Conservation (phyloP, 2,888 invertebrate species). For the Arge pagana region DNA sequence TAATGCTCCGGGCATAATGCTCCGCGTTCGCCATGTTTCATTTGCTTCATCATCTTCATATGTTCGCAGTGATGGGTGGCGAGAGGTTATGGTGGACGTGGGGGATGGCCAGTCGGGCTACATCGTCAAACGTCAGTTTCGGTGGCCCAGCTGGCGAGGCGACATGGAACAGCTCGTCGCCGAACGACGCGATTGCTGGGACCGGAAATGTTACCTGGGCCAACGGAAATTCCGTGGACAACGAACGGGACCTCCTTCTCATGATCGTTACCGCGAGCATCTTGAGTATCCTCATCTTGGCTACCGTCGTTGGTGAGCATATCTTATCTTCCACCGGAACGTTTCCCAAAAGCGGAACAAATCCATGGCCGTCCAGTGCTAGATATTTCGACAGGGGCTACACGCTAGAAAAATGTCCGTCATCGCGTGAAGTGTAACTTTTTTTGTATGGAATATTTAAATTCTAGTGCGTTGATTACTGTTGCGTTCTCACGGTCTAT, state of each 20-base stretch:
- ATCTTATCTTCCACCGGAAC: no score
- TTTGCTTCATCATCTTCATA: no score
- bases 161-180: slow-evolving; percentile 37
- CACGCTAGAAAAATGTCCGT: no score
- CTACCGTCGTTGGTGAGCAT: slow-evolving; percentile 47
- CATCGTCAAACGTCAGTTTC: slow-evolving; percentile 37
- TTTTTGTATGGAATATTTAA: no score
- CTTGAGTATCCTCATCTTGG: slow-evolving; percentile 42
- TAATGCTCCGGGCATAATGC: no score
- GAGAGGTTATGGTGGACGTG: slow-evolving; percentile 46
- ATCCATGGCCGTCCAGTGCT: no score
- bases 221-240: slow-evolving; percentile 34
- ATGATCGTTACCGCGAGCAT: slow-evolving; percentile 40
- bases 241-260: slow-evolving; percentile 38
- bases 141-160: slow-evolving; percentile 26
- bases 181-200: slow-evolving; percentile 35
- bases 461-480: no score
- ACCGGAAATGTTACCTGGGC: slow-evolving; percentile 31
- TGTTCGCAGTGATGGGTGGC: slow-evolving; percentile 39
- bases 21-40: slow-evolving; percentile 26
- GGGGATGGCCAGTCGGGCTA: slow-evolving; percentile 41
- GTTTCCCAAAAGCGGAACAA: no score
- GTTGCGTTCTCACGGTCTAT: no score
- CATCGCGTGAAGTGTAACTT: no score
- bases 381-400: no score